Evolutionary conservation across 2,888 invertebrate genomes (phyloP).

Genomic region (Caenorhabditis virilis): DNA sequence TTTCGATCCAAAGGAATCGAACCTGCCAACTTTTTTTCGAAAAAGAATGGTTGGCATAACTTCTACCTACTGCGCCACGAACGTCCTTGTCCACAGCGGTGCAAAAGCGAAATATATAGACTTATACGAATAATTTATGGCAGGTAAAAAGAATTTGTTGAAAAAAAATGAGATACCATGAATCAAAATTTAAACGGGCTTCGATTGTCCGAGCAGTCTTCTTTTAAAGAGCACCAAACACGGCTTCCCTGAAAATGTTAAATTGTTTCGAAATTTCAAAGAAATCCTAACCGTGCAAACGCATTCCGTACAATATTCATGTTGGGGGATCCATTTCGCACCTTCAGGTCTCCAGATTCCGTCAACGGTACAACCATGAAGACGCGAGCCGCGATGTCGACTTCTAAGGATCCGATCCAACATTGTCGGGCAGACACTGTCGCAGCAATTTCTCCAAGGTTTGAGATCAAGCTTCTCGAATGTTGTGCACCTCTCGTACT

Average conservation of each 20-base stretch:
- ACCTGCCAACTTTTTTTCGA: too few relatives aligned
- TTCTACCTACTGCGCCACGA: too few relatives aligned
- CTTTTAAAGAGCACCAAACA: constrained; percentile 38
- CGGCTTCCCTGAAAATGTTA: constrained; percentile 26
- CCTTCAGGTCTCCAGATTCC: constrained; percentile 38
- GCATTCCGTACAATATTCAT: constrained; percentile 37
- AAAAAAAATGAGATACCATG: constrained; percentile 1
- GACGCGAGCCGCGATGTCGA: constrained; percentile 38
- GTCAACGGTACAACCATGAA: constrained; percentile 33
- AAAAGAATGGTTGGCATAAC: too few relatives aligned
- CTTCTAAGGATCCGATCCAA: constrained; percentile 32
- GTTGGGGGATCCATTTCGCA: constrained; percentile 30
- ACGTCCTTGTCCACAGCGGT: too few relatives aligned
- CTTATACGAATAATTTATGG: too few relatives aligned
- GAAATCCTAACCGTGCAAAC: constrained; percentile 18
- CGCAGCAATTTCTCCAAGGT: constrained; percentile 33
- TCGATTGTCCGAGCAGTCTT: constrained; percentile 39
- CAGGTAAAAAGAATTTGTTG: neutral
- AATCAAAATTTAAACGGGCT: constrained; percentile 19
- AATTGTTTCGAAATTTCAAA: neutral
- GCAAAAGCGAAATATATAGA: too few relatives aligned
- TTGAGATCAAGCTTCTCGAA: constrained; percentile 20
- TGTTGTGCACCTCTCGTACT: constrained; percentile 21
- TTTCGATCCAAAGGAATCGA: too few relatives aligned
- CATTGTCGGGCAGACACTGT: constrained; percentile 39